Base-by-base conservation (phyloP, 2,888 invertebrate genomes). In the Noctua comes region DNA sequence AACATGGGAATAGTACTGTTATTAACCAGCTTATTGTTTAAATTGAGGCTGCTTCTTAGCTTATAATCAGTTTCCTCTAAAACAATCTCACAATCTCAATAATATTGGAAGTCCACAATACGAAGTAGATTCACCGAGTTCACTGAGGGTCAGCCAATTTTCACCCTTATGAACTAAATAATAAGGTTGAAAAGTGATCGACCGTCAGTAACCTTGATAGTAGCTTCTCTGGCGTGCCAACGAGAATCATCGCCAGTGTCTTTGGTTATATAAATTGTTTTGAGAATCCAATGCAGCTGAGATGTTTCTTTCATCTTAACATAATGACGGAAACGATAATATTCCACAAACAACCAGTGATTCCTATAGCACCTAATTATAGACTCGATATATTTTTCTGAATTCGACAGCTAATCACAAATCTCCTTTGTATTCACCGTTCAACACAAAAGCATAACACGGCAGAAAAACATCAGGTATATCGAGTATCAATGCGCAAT, bases 401-500 rank as follows among this genome's bases (percentile, higher is more conserved):
- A 86, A 88, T 85, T 84, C 85, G 86, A 88, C 91, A 90, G 88
- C 90, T 92, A 93, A 94, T 94, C 92, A 92, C 90, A 91, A 93
- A 93, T 92, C 90, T 91, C 92, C 89, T 89, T 94, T 94, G 93
- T 94, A 83, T 89, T 79, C 88, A 81, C 54, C 82, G 88, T 83
- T 89, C 88, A 90, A 91, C 91, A 92, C 90, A 91, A 88, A 80
- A 76, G 81, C 90, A 90, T 82, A 90, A 90, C 83, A 86, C 83
- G 71, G 84, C 68, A 92, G 93, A 95, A 95, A 95, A 95, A 95
- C 94, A 94, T 87, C 95, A 95, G 94, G 95, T 95, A 95, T 95
- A 96, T 95, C 95, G 91, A 88, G 91, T 96, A 93, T 96, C 96
- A 95, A 96, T 95, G 91, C 94, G 93, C 94, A 95, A 95, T 96